phyloP scores from a whole-genome alignment of 2,888 invertebrate species.

The Erebia aethiops region DNA sequence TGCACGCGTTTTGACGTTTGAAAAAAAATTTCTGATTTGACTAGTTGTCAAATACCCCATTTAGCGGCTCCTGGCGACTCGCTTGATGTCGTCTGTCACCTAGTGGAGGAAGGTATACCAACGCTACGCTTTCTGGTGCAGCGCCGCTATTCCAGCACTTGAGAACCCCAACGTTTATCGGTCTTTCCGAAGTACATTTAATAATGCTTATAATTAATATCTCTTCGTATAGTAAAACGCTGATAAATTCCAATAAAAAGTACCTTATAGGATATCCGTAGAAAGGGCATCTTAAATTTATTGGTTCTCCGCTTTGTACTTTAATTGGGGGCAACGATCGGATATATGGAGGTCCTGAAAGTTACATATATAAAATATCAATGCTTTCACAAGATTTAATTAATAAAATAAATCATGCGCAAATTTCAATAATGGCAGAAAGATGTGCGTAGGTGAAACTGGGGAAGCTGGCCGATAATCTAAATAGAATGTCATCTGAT shows the following conservation, averaged over 20 bases:
- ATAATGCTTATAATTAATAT: neutral
- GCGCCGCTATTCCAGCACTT: no score
- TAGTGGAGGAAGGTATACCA: no score
- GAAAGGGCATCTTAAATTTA: conserved; percentile 91
- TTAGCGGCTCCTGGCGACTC: no score
- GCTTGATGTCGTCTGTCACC: no score
- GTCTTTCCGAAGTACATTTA: no score
- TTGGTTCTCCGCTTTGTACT: conserved; percentile 90
- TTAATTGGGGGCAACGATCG: conserved; percentile 88
- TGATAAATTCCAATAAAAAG: neutral
- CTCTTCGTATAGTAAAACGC: neutral
- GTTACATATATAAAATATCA: neutral
- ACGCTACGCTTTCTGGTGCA: no score
- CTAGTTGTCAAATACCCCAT: no score
- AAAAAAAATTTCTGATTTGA: no score
- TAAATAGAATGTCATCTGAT: neutral
- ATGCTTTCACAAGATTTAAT: neutral
- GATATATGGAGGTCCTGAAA: conserved; percentile 89
- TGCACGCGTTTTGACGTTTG: no score
- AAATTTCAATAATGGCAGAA: neutral
- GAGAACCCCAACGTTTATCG: no score
- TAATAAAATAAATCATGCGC: neutral
- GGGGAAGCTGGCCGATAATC: neutral
- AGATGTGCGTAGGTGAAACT: neutral
- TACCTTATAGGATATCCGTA: conserved; percentile 93